Evolutionary conservation across 2,113 vertebrate genomes (phyloP), one percentile per base, ranked within the genome.

Genomic region (Xenopus borealis): DNA sequence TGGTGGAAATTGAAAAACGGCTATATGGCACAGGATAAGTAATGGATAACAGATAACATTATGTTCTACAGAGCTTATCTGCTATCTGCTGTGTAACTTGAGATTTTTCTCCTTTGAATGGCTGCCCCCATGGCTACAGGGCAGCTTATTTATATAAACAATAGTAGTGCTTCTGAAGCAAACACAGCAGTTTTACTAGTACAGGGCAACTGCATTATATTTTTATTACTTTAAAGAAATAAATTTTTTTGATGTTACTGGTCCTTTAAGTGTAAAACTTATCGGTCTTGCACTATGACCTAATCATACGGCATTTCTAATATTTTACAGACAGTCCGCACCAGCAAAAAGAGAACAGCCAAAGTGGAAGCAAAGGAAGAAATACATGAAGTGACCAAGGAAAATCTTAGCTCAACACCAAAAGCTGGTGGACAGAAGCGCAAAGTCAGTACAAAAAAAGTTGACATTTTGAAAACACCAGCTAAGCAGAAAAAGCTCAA

Each of bases 291-390:
- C 33, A 40, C 33, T 40, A 40, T 9, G 3, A 40, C 33, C 33
- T 40, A 40, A 40, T 40, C 33, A 40, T 9, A 40, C 8, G 7
- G 33, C 6, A 40, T 40, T 40, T 17, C 47, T 16, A 58, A n/a
- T 23, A 4, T 62, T 74, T 80, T 81, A 74, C 69, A 88, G 87
- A 78, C 80, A 72, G 44, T 0, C 0, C 13, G 75, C 62, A 47
- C 23, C 53, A 72, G 12, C 17, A 57, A 64, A 30, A 53, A 6
- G 66, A n/a, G 72, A 77, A 64, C 18, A 30, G 46, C 23, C 9
- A 76, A 3, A 2, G 0, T 3, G 62, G 3, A 14, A 40, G 20
- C 30, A 72, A 64, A 14, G 27, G 63, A 10, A 74, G 58, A 58
- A 45, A 17, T 17, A 65, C 20, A 53, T 58, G 19, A 65, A 30